Evolutionary conservation across 2,797 vertebrate genomes (phyloP), one percentile per base, ranked within the genome.

Genomic region (Phoebastria nigripes): DNA sequence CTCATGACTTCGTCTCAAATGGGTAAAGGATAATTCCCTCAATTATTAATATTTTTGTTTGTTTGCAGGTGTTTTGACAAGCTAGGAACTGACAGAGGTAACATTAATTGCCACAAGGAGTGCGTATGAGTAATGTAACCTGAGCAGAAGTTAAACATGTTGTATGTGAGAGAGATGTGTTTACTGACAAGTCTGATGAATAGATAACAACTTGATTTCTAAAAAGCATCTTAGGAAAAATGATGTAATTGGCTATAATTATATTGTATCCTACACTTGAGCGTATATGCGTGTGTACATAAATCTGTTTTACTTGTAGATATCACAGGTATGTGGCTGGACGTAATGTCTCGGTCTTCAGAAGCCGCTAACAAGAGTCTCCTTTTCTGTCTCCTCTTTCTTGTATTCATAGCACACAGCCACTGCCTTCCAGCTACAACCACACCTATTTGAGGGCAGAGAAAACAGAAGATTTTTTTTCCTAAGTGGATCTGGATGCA

Each of bases 141-240:
- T 80, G 67, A 93, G 86, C 54, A 85, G 52, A 84, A 96, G 95
- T 91, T 82, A 89, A 96, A 92, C 33, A 21, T 25, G 66, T 91
- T 89, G 41, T 47, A 37, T 87, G 33, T 65, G 83, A 87, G 51
- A 58, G 42, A 77, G 41, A 58, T 66, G 47, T 82, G 83, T 96
- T 94, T 96, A 67, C 90, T 87, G 90, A 89, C 87, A 76, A 76
- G 59, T 58, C 81, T 96, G 89, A 92, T 91, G 94, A 96, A 39
- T 47, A 82, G 91, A 71, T 89, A 89, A 93, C 51, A 91, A 82
- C 67, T 93, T 90, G 83, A 90, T 95, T 94, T 95, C 78, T 88
- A 29, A 92, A 92, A 84, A 55, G 28, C 66, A 29, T 87, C 81
- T 95, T 74, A 78, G 67, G 29, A 87, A 87, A 95, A 89, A 92